Evolutionary conservation across 2,888 invertebrate genomes (phyloP), one percentile per base, ranked within the genome.

Genomic region (Mesorhabditis sp.): DNA sequence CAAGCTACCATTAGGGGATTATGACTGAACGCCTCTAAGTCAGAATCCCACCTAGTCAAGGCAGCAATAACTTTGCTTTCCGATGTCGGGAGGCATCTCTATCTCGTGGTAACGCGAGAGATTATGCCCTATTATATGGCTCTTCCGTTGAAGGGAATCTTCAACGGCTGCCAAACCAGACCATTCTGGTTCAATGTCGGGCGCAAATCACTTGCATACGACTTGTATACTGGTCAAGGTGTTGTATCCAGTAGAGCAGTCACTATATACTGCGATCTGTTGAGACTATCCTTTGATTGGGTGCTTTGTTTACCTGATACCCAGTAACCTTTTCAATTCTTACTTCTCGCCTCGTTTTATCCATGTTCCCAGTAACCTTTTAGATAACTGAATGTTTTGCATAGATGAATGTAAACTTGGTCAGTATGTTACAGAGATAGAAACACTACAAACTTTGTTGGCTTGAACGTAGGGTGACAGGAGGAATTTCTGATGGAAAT

Each of bases 1-100:
- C 90, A 89, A 89, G 90, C 87, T 90, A 90, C 90, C 89, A 89
- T 89, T 89, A 88, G 89, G 87, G 87, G 89, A 89, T 90, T 89
- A 85, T 83, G 86, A n/a, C n/a, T n/a, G n/a, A n/a, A n/a, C n/a
- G n/a, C n/a, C n/a, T n/a, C n/a, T n/a, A n/a, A n/a, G n/a, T n/a
- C n/a, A n/a, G n/a, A n/a, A n/a, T n/a, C n/a, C n/a, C n/a, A n/a
- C n/a, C n/a, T n/a, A n/a, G n/a, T 88, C 86, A 87, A 87, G 82
- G 86, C 87, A n/a, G 69, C 64, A 65, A 74, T 61, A 62, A 72
- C 66, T 58, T 75, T 64, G 70, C 62, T 71, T 65, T 58, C 74
- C 67, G 73, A 61, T 72, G 72, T 73, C 72, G 73, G 69, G 68
- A 70, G 70, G 75, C 72, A 66, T 67, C 50, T 43, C 41, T 72